phyloP scores from a whole-genome alignment of 2,113 vertebrate genomes.

The Crotalus horridus region DNA sequence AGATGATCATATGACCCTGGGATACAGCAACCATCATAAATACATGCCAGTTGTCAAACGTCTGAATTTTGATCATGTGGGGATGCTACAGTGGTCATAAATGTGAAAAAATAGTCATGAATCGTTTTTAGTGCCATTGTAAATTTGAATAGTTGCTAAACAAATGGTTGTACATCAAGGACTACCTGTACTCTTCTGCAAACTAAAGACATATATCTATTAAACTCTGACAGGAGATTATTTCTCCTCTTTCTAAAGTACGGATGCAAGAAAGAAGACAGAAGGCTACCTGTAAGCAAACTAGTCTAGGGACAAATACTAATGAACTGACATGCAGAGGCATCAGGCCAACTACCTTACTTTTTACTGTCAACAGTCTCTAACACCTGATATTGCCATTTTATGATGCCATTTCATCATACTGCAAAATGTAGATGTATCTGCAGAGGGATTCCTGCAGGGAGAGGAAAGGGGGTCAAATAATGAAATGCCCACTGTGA shows the following conservation, averaged over 20 bases:
- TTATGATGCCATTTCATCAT: neutral
- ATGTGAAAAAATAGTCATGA: neutral
- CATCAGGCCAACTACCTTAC: neutral
- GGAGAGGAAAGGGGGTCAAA: neutral
- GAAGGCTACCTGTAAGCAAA: neutral
- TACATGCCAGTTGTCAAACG: neutral
- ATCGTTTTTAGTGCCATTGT: neutral
- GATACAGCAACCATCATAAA: neutral
- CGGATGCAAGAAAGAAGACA: neutral
- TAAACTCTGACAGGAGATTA: neutral
- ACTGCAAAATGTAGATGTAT: neutral
- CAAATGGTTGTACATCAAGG: neutral
- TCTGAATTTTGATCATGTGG: neutral
- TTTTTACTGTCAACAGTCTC: neutral
- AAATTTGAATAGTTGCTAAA: neutral
- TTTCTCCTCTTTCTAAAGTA: neutral
- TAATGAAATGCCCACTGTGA: neutral
- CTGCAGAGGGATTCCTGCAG: neutral
- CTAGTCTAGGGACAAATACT: neutral
- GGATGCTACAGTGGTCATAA: neutral
- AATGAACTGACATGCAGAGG: neutral
- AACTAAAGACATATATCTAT: slow-evolving; percentile 35
- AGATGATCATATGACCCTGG: neutral
- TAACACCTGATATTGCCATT: neutral
- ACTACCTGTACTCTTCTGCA: neutral